Conservation (phyloP, 2,113 vertebrate genomes). For the Hypomesus transpacificus region DNA sequence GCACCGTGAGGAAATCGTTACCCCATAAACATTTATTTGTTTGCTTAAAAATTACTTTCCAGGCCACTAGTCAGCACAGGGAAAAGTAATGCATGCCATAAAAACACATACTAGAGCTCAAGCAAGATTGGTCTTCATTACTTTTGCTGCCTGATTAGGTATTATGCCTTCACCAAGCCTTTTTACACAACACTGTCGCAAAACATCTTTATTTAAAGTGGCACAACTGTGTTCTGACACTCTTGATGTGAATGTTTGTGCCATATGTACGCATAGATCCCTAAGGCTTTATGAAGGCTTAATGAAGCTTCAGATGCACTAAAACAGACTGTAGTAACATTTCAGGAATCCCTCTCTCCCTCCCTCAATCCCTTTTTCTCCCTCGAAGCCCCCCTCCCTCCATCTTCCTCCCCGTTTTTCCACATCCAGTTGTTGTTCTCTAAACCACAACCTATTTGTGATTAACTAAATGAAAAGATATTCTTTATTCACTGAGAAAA, state of each 20-base stretch:
- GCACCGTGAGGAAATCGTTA: constrained; percentile 14
- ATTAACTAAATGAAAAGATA: constrained; percentile 7
- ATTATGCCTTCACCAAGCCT: neutral
- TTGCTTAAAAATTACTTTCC: constrained; percentile 44
- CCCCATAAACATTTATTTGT: constrained; percentile 50
- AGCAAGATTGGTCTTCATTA: too few species aligned
- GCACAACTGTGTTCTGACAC: too few species aligned
- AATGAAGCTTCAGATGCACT: too few species aligned
- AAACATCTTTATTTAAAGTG: too few species aligned
- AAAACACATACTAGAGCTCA: neutral
- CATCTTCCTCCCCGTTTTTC: neutral
- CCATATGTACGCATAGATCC: too few species aligned
- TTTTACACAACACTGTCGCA: too few species aligned
- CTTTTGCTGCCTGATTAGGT: too few species aligned
- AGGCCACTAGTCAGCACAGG: constrained; percentile 48
- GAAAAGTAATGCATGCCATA: constrained; percentile 24
- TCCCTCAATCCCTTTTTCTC: neutral
- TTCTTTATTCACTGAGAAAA: constrained; percentile 6
- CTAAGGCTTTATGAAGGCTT: too few species aligned
- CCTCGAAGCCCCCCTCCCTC: neutral
- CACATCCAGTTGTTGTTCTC: neutral
- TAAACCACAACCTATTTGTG: constrained; percentile 13
- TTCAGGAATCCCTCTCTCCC: neutral
- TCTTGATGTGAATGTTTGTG: too few species aligned
- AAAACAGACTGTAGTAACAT: too few species aligned